Conservation (phyloP, 2,797 vertebrate genomes). For the Notolepis coatsorum region DNA sequence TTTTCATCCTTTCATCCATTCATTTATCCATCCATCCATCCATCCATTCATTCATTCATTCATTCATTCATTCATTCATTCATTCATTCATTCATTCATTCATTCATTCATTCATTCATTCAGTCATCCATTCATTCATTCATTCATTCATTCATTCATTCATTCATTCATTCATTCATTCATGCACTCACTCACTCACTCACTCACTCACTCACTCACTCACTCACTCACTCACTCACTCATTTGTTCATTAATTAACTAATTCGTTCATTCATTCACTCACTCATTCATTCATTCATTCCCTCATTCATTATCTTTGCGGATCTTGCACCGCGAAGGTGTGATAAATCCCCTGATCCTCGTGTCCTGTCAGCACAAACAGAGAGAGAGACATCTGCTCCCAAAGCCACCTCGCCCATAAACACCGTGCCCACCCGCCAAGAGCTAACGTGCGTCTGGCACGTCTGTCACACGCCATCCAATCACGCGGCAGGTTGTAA, state of each 20-base stretch:
- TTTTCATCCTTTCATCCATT: neutral
- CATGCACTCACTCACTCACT: neutral
- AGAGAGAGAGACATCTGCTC: conserved; percentile 67
- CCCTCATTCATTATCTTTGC: conserved; percentile 10
- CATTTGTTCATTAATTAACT: neutral
- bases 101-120: neutral
- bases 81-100: neutral
- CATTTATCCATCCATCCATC: neutral
- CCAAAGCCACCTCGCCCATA: conserved; percentile 63
- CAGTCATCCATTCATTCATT: neutral
- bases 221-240: neutral
- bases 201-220: neutral
- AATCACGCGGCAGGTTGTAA: conserved; percentile 69
- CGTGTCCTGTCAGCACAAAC: conserved; percentile 17
- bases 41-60: neutral
- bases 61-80: neutral
- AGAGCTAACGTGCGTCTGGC: conserved; percentile 73
- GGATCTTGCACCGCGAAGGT: conserved; percentile 49
- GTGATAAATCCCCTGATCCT: conserved; percentile 54
- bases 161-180: neutral
- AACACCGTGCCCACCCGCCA: conserved; percentile 65
- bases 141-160: neutral
- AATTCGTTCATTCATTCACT: neutral
- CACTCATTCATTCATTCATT: neutral
- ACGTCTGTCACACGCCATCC: conserved; percentile 62